These are phyloP conservation scores for Lycophotia porphyrea DNA, from an alignment of 2,888 invertebrate genomes.

Conservation along the genomic window DNA sequence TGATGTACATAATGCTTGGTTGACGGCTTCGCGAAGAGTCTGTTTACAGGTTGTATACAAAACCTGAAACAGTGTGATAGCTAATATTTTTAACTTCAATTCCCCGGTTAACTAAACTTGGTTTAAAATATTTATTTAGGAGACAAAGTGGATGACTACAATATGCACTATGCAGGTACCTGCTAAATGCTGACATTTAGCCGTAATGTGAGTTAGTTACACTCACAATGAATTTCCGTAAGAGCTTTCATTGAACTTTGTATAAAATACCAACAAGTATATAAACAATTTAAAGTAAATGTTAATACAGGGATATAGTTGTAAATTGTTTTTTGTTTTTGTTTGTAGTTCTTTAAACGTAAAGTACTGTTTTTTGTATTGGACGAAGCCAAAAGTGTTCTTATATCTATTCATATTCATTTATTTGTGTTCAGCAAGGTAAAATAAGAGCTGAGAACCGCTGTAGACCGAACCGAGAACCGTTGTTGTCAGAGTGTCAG, in stretches of 20 bases:
- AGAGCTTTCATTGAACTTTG: conserved; percentile 60
- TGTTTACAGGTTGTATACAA: too few relatives aligned
- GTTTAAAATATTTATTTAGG: neutral
- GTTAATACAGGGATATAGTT: conserved; percentile 37
- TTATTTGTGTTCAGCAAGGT: too few relatives aligned
- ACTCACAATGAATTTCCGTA: conserved; percentile 32
- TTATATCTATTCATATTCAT: neutral
- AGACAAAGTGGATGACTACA: neutral
- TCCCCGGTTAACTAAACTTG: neutral
- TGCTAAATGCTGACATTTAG: conserved; percentile 47
- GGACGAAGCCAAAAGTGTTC: neutral
- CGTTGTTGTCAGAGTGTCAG: too few relatives aligned
- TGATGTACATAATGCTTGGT: too few relatives aligned
- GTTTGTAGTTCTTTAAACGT: neutral
- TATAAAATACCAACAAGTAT: conserved; percentile 57
- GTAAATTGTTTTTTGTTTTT: conserved; percentile 21
- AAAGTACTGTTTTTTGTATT: neutral
- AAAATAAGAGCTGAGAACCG: too few relatives aligned
- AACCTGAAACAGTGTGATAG: neutral
- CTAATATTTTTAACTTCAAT: neutral
- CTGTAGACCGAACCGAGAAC: too few relatives aligned
- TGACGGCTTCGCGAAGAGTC: too few relatives aligned
- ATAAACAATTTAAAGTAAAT: conserved; percentile 53
- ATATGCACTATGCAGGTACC: neutral
- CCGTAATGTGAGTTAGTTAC: conserved; percentile 5